Conservation (phyloP, 2,888 invertebrate genomes). For the Calameuta idolon region DNA sequence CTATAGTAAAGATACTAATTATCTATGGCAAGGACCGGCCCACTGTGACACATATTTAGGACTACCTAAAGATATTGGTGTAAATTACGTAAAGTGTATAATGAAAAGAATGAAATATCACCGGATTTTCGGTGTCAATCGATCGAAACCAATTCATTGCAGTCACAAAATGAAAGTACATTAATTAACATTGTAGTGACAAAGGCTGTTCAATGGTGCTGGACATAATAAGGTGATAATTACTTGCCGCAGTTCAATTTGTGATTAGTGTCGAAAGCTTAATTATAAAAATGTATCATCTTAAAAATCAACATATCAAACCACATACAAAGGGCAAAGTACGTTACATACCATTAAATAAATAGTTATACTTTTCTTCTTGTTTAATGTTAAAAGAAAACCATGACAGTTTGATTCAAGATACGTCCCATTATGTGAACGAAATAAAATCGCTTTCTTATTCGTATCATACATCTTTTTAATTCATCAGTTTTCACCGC, state of each 20-base stretch:
- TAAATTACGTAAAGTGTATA: slow-evolving; percentile 34
- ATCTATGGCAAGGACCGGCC: slow-evolving; percentile 50
- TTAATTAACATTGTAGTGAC: neutral
- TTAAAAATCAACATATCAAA: neutral
- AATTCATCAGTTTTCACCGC: neutral
- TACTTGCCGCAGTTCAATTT: neutral
- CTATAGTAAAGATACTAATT: slow-evolving; percentile 16
- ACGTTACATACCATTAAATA: neutral
- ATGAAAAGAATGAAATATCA: slow-evolving; percentile 25
- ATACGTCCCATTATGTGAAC: neutral
- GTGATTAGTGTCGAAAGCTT: neutral
- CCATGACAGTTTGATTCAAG: neutral
- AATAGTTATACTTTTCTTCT: neutral
- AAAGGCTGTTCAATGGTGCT: neutral
- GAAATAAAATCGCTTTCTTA: neutral
- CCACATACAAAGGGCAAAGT: neutral
- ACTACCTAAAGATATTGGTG: slow-evolving; percentile 36
- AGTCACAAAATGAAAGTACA: neutral
- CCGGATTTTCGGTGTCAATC: slow-evolving; percentile 4
- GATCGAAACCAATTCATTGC: neutral
- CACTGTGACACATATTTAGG: slow-evolving; percentile 34
- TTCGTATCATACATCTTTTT: neutral
- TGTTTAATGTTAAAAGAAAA: neutral
- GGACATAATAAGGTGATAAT: neutral
- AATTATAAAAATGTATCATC: neutral